These are phyloP conservation scores for Brachyopa scutellaris DNA, from an alignment of 2,888 invertebrate species.

Conservation along the genomic window DNA sequence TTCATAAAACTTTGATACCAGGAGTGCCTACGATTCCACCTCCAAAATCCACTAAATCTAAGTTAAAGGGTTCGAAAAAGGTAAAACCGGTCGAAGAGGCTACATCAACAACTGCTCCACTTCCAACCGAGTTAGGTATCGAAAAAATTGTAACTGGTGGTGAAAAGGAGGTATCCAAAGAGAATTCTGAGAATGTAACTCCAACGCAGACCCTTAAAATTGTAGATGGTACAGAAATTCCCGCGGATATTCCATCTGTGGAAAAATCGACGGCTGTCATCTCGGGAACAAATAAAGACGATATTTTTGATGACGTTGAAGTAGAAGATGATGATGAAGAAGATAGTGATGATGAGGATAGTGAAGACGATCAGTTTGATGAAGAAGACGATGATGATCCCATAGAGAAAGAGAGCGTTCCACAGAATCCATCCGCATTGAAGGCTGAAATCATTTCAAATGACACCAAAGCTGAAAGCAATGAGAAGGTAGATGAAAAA, in stretches of 20 bases:
- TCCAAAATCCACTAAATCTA: conserved; percentile 7
- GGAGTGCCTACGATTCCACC: conserved; percentile 80
- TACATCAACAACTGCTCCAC: conserved; percentile 39
- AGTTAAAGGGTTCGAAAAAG: conserved; percentile 56
- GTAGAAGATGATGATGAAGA: conserved; percentile 11
- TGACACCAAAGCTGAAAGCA: neutral
- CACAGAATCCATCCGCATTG: neutral
- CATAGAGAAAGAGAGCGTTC: conserved; percentile 41
- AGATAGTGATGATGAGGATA: conserved; percentile 76
- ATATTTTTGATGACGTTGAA: conserved; percentile 18
- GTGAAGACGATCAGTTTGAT: conserved; percentile 73
- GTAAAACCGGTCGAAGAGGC: conserved; percentile 10
- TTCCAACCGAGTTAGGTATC: conserved; percentile 73
- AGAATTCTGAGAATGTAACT: conserved; percentile 51
- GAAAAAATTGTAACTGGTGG: conserved; percentile 66
- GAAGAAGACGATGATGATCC: conserved; percentile 73
- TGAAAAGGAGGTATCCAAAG: conserved; percentile 36
- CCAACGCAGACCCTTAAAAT: conserved; percentile 81
- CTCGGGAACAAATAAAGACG: neutral
- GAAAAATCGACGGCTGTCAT: neutral
- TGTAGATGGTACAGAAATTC: conserved; percentile 87
- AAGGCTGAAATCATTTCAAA: neutral
- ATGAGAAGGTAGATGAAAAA: neutral
- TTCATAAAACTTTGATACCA: conserved; percentile 79
- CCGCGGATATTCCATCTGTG: neutral